A percentile compares a stretch with the other conserved stretches of the same genome.
Conservation (phyloP, 2,797 vertebrate species). For the Malurus leucopterus region DNA sequence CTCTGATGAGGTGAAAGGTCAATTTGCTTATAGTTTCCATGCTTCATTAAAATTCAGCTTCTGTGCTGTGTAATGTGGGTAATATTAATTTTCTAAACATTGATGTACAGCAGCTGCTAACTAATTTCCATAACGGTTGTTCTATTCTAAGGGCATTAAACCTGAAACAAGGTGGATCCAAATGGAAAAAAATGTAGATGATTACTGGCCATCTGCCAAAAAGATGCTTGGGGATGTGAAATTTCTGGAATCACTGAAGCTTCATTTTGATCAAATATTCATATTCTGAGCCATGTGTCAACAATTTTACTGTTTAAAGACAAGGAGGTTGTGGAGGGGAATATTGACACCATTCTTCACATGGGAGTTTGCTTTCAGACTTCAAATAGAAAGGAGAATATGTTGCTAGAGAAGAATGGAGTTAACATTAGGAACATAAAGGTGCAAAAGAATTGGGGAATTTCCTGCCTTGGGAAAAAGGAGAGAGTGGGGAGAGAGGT, state of each 20-base stretch:
- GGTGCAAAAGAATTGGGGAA: neutral
- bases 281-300: conserved; percentile 51
- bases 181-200: conserved; percentile 62
- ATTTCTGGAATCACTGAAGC: conserved; percentile 62
- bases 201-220: conserved; percentile 68
- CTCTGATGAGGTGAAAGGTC: conserved; percentile 73
- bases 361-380: neutral
- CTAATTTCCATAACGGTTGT: conserved; percentile 76
- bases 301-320: conserved; percentile 48
- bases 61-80: conserved; percentile 63
- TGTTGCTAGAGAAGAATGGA: neutral
- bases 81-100: conserved; percentile 82
- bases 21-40: conserved; percentile 68
- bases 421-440: neutral
- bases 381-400: neutral
- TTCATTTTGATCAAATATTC: conserved; percentile 64
- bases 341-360: conserved; percentile 5
- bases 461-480: neutral
- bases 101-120: conserved; percentile 73
- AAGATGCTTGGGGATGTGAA: conserved; percentile 54
- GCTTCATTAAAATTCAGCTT: conserved; percentile 78
- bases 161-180: conserved; percentile 66
- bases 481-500: neutral
- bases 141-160: conserved; percentile 70
- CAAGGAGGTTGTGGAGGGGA: conserved; percentile 1